phyloP scores from a whole-genome alignment of 2,888 invertebrate genomes.

The Ctena decussata region DNA sequence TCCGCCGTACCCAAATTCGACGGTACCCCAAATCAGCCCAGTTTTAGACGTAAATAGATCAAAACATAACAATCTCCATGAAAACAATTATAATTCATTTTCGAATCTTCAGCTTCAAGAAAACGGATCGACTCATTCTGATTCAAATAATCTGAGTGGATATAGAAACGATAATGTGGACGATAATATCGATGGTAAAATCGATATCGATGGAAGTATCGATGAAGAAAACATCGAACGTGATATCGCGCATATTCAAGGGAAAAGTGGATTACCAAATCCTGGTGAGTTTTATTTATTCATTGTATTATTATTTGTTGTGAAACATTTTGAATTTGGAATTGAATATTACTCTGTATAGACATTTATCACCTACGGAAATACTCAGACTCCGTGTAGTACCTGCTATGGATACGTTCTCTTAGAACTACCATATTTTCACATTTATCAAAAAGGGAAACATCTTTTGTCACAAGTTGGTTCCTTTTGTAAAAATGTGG shows the following conservation, averaged over 20 bases:
- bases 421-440: too few species aligned
- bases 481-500: too few species aligned
- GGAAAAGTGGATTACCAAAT: neutral
- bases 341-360: too few species aligned
- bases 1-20: slow-evolving; percentile 22
- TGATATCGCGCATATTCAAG: neutral
- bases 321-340: too few species aligned
- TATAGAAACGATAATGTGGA: slow-evolving; percentile 2
- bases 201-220: neutral
- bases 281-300: neutral
- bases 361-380: too few species aligned
- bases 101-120: neutral
- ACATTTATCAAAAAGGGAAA: too few species aligned
- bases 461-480: too few species aligned
- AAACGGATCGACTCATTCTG: neutral
- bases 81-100: neutral
- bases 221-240: slow-evolving; percentile 7
- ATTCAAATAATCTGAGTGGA: neutral
- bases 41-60: neutral
- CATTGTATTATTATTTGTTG: too few species aligned
- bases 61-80: neutral
- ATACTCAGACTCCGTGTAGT: too few species aligned
- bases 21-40: neutral
- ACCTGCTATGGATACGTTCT: too few species aligned
- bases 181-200: slow-evolving; percentile 11